Conservation (phyloP, 2,888 invertebrate genomes). For the Rotaria sp. region DNA sequence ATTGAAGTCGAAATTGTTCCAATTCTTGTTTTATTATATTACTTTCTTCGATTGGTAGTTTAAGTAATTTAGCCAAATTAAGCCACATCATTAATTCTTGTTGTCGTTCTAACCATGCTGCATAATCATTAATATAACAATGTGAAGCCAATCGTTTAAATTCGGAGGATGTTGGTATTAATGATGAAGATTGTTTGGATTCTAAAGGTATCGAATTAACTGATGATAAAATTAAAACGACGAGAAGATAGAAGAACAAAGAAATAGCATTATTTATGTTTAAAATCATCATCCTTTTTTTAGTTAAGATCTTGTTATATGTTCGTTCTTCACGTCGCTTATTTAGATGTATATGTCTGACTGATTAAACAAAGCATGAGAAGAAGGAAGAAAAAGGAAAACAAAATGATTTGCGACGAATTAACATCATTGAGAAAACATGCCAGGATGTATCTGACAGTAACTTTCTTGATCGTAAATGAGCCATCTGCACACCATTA, state of each 20-base stretch:
- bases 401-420: background rate
- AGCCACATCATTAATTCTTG: background rate
- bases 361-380: background rate
- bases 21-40: background rate
- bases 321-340: background rate
- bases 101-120: background rate
- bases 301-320: background rate
- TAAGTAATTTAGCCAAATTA: background rate
- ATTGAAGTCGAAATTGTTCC: slow-evolving; percentile 8
- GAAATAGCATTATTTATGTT: background rate
- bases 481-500: background rate
- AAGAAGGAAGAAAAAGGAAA: background rate
- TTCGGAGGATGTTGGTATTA: background rate
- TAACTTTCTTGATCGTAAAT: background rate
- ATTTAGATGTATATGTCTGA: background rate
- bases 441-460: background rate
- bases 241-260: background rate
- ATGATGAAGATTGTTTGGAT: background rate
- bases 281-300: background rate
- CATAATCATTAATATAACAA: background rate
- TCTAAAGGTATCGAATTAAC: background rate
- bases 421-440: background rate
- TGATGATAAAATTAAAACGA: background rate
- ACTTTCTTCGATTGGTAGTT: background rate
- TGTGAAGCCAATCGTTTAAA: background rate